These are phyloP conservation scores for Parapsyche elsis DNA, from an alignment of 1,140 invertebrate species.

Conservation along the genomic window DNA sequence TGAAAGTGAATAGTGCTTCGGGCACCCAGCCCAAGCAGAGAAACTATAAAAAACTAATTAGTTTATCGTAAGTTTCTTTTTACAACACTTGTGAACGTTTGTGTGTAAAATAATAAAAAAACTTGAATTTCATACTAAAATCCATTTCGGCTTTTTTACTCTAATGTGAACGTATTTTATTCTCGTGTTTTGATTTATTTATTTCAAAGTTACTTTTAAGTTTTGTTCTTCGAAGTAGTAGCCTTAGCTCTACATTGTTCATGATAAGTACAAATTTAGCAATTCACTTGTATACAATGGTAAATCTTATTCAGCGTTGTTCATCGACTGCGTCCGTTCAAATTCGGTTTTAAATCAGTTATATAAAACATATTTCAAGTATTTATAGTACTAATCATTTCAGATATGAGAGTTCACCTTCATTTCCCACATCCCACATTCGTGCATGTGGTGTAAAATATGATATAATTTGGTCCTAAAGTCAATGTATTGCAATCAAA, in stretches of 20 bases:
- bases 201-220: background rate
- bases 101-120: background rate
- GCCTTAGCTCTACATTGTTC: background rate
- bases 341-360: background rate
- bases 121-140: background rate
- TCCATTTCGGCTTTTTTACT: conserved; percentile 1
- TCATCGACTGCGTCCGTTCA: no score
- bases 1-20: background rate
- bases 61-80: conserved; percentile 2
- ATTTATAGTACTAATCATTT: background rate
- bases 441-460: no score
- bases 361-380: background rate
- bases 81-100: background rate
- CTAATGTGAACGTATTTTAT: background rate
- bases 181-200: background rate
- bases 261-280: conserved; percentile 19
- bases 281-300: background rate
- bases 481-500: no score
- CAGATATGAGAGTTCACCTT: no score
- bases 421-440: no score
- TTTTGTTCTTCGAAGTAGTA: background rate
- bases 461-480: no score
- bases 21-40: background rate
- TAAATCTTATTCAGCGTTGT: no score
- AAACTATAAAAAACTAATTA: conserved; percentile 17